Evolutionary conservation across 2,113 vertebrate genomes (phyloP).

Genomic region (Albula glossodonta): DNA sequence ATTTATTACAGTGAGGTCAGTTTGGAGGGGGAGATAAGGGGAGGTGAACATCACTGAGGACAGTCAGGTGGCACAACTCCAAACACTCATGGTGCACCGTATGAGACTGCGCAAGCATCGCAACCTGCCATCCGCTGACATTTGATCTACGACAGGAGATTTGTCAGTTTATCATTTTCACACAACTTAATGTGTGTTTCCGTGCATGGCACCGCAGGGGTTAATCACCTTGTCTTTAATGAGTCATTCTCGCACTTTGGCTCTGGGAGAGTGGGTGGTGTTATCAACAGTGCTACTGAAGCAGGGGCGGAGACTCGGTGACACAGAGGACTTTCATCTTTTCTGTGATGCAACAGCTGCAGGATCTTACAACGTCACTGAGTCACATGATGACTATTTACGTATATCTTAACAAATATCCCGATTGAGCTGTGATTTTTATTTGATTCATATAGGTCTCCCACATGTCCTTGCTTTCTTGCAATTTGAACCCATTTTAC

Average conservation of each 20-base stretch:
- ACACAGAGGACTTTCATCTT: not conserved
- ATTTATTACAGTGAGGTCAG: conserved; percentile 77
- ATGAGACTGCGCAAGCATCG: not conserved
- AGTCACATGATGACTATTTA: not conserved
- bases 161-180: conserved; percentile 7
- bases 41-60: not conserved
- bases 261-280: not conserved
- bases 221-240: conserved; percentile 16
- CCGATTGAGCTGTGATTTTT: not conserved
- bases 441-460: not conserved
- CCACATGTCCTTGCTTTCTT: not conserved
- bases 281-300: not conserved
- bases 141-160: conserved; percentile 3
- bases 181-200: not conserved
- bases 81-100: conserved; percentile 9
- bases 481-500: not conserved
- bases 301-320: not conserved
- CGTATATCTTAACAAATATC: not conserved
- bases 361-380: not conserved
- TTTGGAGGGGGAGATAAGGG: conserved; percentile 52
- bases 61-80: not conserved
- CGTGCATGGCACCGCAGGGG: not conserved
- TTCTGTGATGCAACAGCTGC: not conserved
- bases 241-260: not conserved
- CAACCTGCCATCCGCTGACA: not conserved